Percentiles rank a stretch among this genome's conserved stretches.
phyloP scores from a whole-genome alignment of 2,113 vertebrate genomes.

The Mungos mungo region DNA sequence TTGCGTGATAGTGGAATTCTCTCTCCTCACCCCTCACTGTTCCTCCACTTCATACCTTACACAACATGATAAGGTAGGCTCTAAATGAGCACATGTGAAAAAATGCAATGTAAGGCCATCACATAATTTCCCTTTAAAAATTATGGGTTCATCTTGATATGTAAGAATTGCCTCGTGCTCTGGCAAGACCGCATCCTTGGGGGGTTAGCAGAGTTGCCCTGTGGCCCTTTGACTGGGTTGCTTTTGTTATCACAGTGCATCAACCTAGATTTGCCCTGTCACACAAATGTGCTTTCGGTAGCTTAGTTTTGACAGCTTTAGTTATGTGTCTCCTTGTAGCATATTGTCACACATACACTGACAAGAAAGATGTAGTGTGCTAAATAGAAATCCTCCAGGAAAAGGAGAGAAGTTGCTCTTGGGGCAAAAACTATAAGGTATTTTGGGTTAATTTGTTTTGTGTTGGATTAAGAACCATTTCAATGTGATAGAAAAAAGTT shows the following conservation, averaged over 20 bases:
- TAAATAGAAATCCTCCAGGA: constrained; percentile 59
- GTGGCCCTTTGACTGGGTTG: not conserved
- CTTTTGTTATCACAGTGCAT: constrained; percentile 18
- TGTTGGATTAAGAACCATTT: not conserved
- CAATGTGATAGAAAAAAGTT: not conserved
- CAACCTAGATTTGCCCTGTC: constrained; percentile 38
- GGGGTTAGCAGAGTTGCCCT: not conserved
- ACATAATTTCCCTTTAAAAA: not conserved
- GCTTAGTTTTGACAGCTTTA: constrained; percentile 61
- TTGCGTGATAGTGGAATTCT: not conserved
- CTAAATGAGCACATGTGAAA: not conserved
- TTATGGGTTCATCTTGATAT: not conserved
- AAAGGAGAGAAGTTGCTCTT: constrained; percentile 3
- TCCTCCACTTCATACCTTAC: not conserved
- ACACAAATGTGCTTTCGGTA: not conserved
- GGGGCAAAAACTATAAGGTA: not conserved
- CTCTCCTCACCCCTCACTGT: not conserved
- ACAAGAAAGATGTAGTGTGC: constrained; percentile 36
- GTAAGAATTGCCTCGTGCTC: not conserved
- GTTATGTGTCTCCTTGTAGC: constrained; percentile 45
- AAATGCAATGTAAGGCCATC: not conserved
- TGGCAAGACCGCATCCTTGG: not conserved
- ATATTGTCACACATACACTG: constrained; percentile 33
- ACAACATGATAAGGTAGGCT: not conserved
- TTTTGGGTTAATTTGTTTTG: constrained; percentile 35